Evolutionary conservation across 2,888 invertebrate species (phyloP).

Genomic region (Cosmorhoe ocellata): DNA sequence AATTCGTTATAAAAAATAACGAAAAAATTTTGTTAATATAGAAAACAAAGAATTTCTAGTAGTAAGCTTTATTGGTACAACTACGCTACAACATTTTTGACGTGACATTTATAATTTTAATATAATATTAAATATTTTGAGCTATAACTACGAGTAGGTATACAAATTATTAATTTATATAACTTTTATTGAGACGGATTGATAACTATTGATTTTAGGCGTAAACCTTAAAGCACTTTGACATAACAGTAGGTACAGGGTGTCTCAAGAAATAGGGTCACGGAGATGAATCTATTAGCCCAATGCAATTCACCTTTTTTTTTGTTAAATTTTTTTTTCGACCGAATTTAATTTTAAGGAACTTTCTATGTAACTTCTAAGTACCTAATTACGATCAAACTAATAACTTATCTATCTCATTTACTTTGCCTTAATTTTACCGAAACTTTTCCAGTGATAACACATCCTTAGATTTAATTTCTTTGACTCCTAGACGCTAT

Average conservation of each 20-base stretch:
- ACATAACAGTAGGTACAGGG: slow-evolving; percentile 6
- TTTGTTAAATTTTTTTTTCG: too few relatives aligned
- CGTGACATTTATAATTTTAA: slow-evolving; percentile 4
- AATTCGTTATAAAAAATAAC: too few relatives aligned
- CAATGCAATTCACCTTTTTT: neutral
- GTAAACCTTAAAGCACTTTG: slow-evolving; percentile 18
- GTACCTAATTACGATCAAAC: neutral
- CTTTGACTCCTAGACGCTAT: neutral
- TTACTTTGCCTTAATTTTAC: neutral
- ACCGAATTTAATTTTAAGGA: too few relatives aligned
- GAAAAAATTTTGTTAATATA: too few relatives aligned
- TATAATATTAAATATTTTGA: slow-evolving; percentile 9
- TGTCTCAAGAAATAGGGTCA: slow-evolving; percentile 12
- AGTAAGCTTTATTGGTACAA: slow-evolving; percentile 25
- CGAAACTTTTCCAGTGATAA: neutral
- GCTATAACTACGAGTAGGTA: slow-evolving; percentile 7
- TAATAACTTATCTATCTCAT: neutral
- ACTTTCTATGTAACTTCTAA: too few relatives aligned
- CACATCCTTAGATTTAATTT: neutral
- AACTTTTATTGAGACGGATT: slow-evolving; percentile 31
- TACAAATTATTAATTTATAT: slow-evolving; percentile 19
- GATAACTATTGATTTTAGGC: slow-evolving; percentile 6
- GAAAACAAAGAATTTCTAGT: too few relatives aligned
- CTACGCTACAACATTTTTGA: slow-evolving; percentile 15
- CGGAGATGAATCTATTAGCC: neutral